A percentile compares a stretch with the other conserved stretches of the same genome.
phyloP scores from a whole-genome alignment of 2,113 vertebrate genomes.

The Cyprichromis sp. region DNA sequence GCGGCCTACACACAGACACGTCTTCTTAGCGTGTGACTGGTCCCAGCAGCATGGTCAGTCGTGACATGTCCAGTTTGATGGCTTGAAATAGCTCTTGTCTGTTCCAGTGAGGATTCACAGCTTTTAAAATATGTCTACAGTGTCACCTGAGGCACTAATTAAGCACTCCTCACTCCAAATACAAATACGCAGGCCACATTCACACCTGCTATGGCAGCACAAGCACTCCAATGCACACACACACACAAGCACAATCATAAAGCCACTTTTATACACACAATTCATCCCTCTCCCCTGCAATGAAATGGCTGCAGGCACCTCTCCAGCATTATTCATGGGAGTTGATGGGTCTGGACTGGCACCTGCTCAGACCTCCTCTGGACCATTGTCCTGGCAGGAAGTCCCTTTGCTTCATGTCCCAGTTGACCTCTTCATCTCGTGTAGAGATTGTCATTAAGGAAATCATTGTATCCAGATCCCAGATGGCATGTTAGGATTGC shows the following conservation, averaged over 20 bases:
- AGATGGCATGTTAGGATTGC: slow-evolving; percentile 28
- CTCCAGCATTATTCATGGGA: slow-evolving; percentile 15
- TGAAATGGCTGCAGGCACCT: slow-evolving; percentile 12
- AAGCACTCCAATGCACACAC: not conserved
- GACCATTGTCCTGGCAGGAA: slow-evolving; percentile 19
- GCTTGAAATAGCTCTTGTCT: slow-evolving; percentile 34
- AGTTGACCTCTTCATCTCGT: slow-evolving; percentile 32
- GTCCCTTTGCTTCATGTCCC: slow-evolving; percentile 6
- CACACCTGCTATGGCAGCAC: not conserved
- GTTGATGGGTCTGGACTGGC: slow-evolving; percentile 16
- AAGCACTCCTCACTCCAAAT: slow-evolving; percentile 12
- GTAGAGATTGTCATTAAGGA: slow-evolving; percentile 49
- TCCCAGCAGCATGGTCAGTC: not conserved
- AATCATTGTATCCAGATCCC: slow-evolving; percentile 47
- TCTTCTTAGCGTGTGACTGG: not conserved
- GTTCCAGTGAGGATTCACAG: slow-evolving; percentile 22
- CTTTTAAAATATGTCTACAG: slow-evolving; percentile 2
- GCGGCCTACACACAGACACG: not conserved
- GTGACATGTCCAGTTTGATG: not conserved
- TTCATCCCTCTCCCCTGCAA: not conserved
- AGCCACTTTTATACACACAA: not conserved
- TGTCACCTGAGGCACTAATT: slow-evolving; percentile 45
- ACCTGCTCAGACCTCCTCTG: slow-evolving; percentile 13
- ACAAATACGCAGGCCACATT: not conserved
- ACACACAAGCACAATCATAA: not conserved